A percentile compares a stretch with the other conserved stretches of the same genome.
Conservation (phyloP, 2,113 vertebrate species). For the Hymenochirus boettgeri region DNA sequence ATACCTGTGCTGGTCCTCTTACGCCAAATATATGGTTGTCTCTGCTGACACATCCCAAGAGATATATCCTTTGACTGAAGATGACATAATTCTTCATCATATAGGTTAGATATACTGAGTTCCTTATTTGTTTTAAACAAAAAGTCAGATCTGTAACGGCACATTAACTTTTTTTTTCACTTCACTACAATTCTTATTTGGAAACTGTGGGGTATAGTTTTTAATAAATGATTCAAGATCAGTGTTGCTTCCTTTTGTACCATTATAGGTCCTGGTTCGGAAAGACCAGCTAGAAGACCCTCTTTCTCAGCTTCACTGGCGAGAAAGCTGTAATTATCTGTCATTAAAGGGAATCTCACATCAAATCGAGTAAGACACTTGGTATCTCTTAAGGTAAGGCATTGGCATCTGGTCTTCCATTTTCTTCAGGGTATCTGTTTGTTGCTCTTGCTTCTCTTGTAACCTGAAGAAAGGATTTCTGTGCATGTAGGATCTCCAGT, state of each 20-base stretch:
- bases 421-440: neutral
- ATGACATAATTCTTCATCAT: constrained; percentile 26
- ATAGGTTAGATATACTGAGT: constrained; percentile 10
- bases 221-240: constrained; percentile 24
- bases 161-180: neutral
- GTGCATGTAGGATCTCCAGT: constrained; percentile 44
- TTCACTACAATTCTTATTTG: neutral
- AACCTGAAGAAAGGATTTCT: constrained; percentile 47
- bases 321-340: constrained; percentile 13
- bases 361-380: neutral
- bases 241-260: neutral
- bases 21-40: too few species aligned
- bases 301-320: constrained; percentile 2
- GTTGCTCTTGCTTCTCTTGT: constrained; percentile 13
- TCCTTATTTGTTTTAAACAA: neutral
- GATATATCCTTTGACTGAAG: constrained; percentile 16
- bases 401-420: neutral
- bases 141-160: neutral
- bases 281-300: neutral
- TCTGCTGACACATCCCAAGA: neutral
- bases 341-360: neutral
- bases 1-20: constrained; percentile 19
- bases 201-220: constrained; percentile 18
- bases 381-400: neutral
- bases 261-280: too few species aligned